Percentiles rank a stretch among this genome's conserved stretches.
phyloP scores from a whole-genome alignment of 92 coral and sea anemone genomes.

The Isaurus tuberculatus region DNA sequence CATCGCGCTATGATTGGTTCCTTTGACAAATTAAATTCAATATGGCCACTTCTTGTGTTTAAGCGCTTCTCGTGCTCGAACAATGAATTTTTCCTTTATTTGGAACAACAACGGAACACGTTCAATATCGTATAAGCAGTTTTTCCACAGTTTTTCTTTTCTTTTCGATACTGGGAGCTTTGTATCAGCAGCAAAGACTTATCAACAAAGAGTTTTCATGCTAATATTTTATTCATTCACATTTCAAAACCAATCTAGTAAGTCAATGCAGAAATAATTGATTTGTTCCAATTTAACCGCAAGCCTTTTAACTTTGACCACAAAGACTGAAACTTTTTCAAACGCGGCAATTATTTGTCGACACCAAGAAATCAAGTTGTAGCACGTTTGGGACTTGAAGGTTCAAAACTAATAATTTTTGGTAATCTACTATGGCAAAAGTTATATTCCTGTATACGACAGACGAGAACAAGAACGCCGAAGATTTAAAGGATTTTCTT shows the following conservation, averaged over 20 bases:
- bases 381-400: background rate
- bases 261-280: background rate
- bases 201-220: background rate
- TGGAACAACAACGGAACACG: conserved; percentile 19
- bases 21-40: conserved; percentile 28
- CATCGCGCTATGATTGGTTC: conserved; percentile 22
- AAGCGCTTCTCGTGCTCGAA: background rate
- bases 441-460: conserved; percentile 31
- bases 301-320: conserved; percentile 39
- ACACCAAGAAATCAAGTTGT: background rate
- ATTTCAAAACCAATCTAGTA: background rate
- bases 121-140: background rate
- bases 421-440: background rate
- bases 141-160: background rate
- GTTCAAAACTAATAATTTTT: background rate
- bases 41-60: conserved; percentile 5
- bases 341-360: background rate
- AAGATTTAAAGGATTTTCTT: conserved; percentile 23
- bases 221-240: background rate
- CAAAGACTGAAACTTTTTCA: conserved; percentile 36
- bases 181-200: background rate
- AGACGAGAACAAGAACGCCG: conserved; percentile 35
- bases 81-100: conserved; percentile 17
- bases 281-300: conserved; percentile 17
- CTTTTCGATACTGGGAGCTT: background rate